These are phyloP conservation scores for Acleris cristana DNA, from an alignment of 2,888 invertebrate species.

Conservation along the genomic window DNA sequence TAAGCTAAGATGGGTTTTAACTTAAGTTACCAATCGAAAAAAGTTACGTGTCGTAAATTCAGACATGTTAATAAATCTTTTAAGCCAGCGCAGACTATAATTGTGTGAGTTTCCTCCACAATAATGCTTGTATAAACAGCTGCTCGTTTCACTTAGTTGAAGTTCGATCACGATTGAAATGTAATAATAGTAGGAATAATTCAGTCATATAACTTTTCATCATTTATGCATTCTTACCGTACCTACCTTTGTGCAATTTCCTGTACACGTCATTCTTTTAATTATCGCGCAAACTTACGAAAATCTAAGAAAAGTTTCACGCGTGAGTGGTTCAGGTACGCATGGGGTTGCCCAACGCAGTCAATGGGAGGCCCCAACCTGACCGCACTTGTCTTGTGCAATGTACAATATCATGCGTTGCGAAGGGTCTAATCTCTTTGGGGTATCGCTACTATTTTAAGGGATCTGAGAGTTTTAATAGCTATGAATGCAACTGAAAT, in stretches of 20 bases:
- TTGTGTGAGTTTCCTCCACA: too few relatives aligned
- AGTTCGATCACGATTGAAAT: too few relatives aligned
- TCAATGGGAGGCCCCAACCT: slow-evolving; percentile 15
- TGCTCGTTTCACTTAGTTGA: too few relatives aligned
- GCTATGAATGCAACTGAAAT: neutral
- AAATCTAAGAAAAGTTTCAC: slow-evolving; percentile 28
- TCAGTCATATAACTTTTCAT: too few relatives aligned
- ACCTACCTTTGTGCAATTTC: neutral
- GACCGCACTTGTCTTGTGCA: slow-evolving; percentile 25
- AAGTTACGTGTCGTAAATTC: too few relatives aligned
- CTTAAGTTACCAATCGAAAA: too few relatives aligned
- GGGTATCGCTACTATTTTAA: slow-evolving; percentile 30
- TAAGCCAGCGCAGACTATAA: too few relatives aligned
- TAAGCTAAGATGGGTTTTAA: too few relatives aligned
- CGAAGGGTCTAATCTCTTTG: slow-evolving; percentile 26
- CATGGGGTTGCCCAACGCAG: slow-evolving; percentile 22
- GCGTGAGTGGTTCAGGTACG: slow-evolving; percentile 25
- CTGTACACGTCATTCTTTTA: slow-evolving; percentile 18
- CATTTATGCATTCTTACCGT: too few relatives aligned
- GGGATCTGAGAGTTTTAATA: slow-evolving; percentile 15
- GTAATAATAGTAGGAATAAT: too few relatives aligned
- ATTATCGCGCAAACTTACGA: slow-evolving; percentile 11
- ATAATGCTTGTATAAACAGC: too few relatives aligned
- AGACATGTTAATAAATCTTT: too few relatives aligned
- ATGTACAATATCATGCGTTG: slow-evolving; percentile 27